Conservation (phyloP, 2,113 vertebrate species). For the Albula goreensis region DNA sequence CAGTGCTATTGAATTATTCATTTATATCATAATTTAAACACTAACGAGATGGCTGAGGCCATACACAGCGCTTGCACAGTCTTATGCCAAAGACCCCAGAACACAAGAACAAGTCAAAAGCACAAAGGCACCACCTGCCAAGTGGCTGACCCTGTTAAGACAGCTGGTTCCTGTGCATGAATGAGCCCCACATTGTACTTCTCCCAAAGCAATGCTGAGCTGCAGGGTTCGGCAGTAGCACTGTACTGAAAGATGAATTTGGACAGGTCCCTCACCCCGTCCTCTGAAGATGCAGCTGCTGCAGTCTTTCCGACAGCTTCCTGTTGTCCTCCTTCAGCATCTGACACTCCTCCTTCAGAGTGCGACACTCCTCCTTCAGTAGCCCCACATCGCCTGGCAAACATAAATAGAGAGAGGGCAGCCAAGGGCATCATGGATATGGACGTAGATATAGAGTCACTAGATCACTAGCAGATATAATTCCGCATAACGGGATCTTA, state of each 20-base stretch:
- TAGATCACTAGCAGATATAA: too few species aligned
- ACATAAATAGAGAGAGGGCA: slow-evolving; percentile 9
- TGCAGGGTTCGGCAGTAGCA: background rate
- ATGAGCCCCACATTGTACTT: too few species aligned
- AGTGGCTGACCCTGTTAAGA: too few species aligned
- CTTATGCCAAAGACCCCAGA: too few species aligned
- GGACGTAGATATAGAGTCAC: too few species aligned
- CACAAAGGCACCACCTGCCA: too few species aligned
- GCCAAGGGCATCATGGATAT: too few species aligned
- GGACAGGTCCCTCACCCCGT: slow-evolving; percentile 47
- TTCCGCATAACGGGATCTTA: too few species aligned
- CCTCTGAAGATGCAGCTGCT: slow-evolving; percentile 70
- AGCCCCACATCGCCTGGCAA: slow-evolving; percentile 69
- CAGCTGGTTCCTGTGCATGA: too few species aligned
- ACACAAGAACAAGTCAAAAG: too few species aligned
- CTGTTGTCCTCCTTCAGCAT: slow-evolving; percentile 72
- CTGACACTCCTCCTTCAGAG: slow-evolving; percentile 70
- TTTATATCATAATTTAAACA: slow-evolving; percentile 15
- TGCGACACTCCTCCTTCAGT: slow-evolving; percentile 65
- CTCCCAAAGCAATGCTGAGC: too few species aligned
- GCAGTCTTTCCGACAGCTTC: slow-evolving; percentile 66
- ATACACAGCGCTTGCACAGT: too few species aligned
- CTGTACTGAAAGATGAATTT: slow-evolving; percentile 23
- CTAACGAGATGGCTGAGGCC: background rate
- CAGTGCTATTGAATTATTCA: slow-evolving; percentile 15